A percentile compares a stretch with the other conserved stretches of the same genome.
Conservation (phyloP, 2,797 vertebrate species). For the Oreonectes daqikongensis region DNA sequence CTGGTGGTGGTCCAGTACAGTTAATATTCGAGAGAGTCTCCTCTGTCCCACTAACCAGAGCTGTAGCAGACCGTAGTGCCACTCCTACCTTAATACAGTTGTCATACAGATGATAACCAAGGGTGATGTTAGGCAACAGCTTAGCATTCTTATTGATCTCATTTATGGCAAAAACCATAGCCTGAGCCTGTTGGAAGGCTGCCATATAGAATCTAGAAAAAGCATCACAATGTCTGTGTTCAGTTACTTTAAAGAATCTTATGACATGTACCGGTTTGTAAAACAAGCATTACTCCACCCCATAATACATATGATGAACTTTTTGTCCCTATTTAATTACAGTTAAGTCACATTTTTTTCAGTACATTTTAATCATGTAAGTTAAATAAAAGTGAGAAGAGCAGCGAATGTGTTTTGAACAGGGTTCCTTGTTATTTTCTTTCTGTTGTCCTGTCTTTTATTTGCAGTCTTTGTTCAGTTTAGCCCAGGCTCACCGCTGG, state of each 20-base stretch:
- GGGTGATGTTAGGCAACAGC: conserved; percentile 71
- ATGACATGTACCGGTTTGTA: too few species aligned
- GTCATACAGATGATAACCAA: conserved; percentile 65
- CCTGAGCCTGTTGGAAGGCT: conserved; percentile 62
- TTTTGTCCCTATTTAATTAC: too few species aligned
- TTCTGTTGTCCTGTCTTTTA: neutral
- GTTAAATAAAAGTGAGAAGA: too few species aligned
- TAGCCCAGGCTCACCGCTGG: conserved; percentile 42
- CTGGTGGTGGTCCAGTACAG: conserved; percentile 48
- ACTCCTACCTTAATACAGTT: conserved; percentile 69
- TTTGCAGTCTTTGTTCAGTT: neutral
- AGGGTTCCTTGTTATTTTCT: neutral
- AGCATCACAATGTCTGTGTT: neutral
- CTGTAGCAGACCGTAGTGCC: conserved; percentile 68
- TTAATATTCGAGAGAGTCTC: conserved; percentile 20
- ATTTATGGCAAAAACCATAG: conserved; percentile 70
- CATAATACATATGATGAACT: too few species aligned
- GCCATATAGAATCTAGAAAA: conserved; percentile 60
- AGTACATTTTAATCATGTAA: too few species aligned
- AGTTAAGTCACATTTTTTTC: too few species aligned
- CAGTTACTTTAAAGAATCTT: neutral
- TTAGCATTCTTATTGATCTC: conserved; percentile 69
- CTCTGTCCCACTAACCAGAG: conserved; percentile 55
- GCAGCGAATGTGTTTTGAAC: neutral
- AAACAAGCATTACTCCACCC: too few species aligned